phyloP scores from a whole-genome alignment of 2,113 vertebrate species.

The Brienomyrus brachyistius region DNA sequence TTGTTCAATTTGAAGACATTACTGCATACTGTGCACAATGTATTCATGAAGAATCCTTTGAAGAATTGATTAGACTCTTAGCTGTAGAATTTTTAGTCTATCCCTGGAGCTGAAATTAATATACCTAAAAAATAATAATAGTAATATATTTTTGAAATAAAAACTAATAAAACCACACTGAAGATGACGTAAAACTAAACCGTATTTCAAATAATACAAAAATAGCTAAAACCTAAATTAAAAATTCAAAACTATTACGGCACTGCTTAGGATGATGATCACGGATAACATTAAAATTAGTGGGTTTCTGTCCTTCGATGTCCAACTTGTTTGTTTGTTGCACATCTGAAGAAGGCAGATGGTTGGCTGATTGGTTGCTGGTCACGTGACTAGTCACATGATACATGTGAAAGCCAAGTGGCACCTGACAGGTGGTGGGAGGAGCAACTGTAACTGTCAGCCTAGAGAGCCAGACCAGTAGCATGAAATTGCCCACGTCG shows the following conservation, averaged over 20 bases:
- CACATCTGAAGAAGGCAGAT: not conserved
- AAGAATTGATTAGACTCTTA: not conserved
- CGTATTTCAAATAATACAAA: not conserved
- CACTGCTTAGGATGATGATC: not conserved
- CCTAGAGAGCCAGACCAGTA: not conserved
- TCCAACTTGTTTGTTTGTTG: not conserved
- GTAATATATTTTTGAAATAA: not conserved
- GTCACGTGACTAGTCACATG: not conserved
- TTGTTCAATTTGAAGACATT: not conserved
- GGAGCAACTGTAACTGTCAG: not conserved
- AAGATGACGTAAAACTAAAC: not conserved
- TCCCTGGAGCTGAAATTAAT: not conserved
- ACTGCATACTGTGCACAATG: not conserved
- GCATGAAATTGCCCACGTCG: not conserved
- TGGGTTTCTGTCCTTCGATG: not conserved
- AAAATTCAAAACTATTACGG: not conserved
- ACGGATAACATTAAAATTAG: not conserved
- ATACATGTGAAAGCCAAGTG: not conserved
- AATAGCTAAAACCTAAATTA: not conserved
- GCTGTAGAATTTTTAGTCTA: not conserved
- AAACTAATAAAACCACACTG: not conserved
- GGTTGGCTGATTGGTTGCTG: not conserved
- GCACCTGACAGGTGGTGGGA: not conserved
- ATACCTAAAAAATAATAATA: not conserved
- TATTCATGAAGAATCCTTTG: not conserved